phyloP scores from a whole-genome alignment of 1,140 invertebrate species.

The Cotesia typhae region DNA sequence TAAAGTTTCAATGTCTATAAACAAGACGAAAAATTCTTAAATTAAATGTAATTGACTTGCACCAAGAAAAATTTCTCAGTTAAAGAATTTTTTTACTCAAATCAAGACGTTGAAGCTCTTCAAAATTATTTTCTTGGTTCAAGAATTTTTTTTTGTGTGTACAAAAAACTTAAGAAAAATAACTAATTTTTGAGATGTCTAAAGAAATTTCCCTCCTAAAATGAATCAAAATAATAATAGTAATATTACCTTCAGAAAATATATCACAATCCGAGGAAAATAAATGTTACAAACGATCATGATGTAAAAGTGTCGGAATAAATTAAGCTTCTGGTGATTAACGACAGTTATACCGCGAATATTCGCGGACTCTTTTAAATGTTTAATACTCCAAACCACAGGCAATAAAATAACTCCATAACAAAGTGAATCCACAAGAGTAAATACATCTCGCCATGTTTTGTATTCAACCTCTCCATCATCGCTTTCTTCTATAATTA shows the following conservation, averaged over 20 bases:
- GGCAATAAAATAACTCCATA: slow-evolving; percentile 97
- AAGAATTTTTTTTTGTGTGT: too few species aligned
- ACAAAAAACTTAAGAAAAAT: too few species aligned
- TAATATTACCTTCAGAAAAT: slow-evolving; percentile 76
- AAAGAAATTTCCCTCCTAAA: too few species aligned
- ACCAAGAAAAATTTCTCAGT: too few species aligned
- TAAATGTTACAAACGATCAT: slow-evolving; percentile 98
- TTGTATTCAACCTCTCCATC: slow-evolving; percentile 90
- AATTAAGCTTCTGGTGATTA: slow-evolving; percentile 91
- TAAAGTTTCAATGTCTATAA: too few species aligned
- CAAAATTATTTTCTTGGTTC: too few species aligned
- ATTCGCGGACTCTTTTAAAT: slow-evolving; percentile 92
- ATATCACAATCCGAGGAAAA: slow-evolving; percentile 94
- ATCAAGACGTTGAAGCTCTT: too few species aligned
- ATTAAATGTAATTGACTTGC: too few species aligned
- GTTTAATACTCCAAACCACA: slow-evolving; percentile 93
- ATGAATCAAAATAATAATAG: too few species aligned
- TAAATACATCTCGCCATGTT: slow-evolving; percentile 93
- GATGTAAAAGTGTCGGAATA: slow-evolving; percentile 98
- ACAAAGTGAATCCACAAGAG: slow-evolving; percentile 93
- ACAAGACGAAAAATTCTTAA: too few species aligned
- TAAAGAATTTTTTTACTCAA: too few species aligned
- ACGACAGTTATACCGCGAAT: slow-evolving; percentile 97
- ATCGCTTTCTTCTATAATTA: slow-evolving; percentile 97
- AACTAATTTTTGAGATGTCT: too few species aligned